Base-by-base conservation (phyloP, 2,888 invertebrate species). In the Dryomyza anilis region DNA sequence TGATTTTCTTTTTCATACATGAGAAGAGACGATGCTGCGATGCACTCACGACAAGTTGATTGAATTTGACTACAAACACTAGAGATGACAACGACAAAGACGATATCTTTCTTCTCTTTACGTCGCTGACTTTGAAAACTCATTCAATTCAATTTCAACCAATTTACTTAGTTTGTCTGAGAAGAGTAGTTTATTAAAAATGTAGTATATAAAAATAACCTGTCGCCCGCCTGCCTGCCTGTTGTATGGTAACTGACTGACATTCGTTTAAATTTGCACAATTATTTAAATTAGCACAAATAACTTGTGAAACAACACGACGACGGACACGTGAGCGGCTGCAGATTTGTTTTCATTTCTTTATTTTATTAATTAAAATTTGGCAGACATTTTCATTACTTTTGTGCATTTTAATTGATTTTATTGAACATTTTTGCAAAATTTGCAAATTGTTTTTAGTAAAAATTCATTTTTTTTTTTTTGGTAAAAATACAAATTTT, bases 101-200 rank as follows among this genome's bases (percentile, higher is more conserved):
- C 55, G 30, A 56, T 16, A 43, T 39, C n/a, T 25, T 39, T 36
- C 23, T 48, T 21, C 10, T 48, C 53, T 23, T 21, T 16, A 12
- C 25, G 16, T 25, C 27, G 27, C 23, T 50, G 60, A 33, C 60
- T 52, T 60, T 60, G 60, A 60, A 60, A 60, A 39, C 39, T 39
- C 39, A 60, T 52, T 52, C 50, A 60, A 60, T 19, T 60, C 52
- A 60, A 60, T 60, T 50, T 45, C 14, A 29, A 12, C 58, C 58
- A 58, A 46, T 58, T 58, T 29, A 58, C 10, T n/a, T n/a, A n/a
- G n/a, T n/a, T n/a, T n/a, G n/a, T n/a, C n/a, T n/a, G n/a, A n/a
- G n/a, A n/a, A n/a, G n/a, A n/a, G n/a, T n/a, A n/a, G n/a, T n/a
- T n/a, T n/a, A n/a, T n/a, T n/a, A n/a, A n/a, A n/a, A n/a, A n/a